Base-by-base conservation (phyloP, 2,797 vertebrate genomes). In the Eidolon dupreanum region DNA sequence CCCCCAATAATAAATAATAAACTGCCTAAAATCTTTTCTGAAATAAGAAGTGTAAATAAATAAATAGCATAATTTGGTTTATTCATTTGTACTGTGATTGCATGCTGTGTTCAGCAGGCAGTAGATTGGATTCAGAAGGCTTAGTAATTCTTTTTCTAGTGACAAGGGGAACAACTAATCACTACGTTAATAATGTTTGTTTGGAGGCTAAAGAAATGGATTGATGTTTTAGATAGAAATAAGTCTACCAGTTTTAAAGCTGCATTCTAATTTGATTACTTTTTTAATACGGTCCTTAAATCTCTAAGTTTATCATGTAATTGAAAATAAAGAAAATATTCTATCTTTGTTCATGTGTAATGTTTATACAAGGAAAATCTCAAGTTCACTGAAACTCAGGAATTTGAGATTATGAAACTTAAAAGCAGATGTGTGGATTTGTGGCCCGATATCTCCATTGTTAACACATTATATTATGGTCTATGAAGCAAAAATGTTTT, bases 331-430 rank as follows among this genome's bases (percentile, higher is more conserved):
- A 36, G 9, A 79, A 61, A 84, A 89, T 68, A 61, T 4, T 13
- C 15, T 70, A 8, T 46, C 31, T 83, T 88, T 46, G 8, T 41
- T 93, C 57, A 74, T 66, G 7, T 85, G 3, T 33, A 81, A 51
- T 86, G 31, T 51, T 74, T 68, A 89, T 41, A 46, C 10, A 38
- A 71, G 31, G 53, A 43, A 89, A 82, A 92, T 78, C 9, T 43
- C n/a, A 92, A 94, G 36, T 91, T 88, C 89, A 19, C 15, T 57
- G 84, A 83, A 63, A 43, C 31, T 75, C 20, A 57, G 68, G 17
- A 71, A 53, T 92, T 71, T 93, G 82, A 97, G 28, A 81, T 85
- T 51, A 57, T 59, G 33, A 68, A 79, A 82, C n/a, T 89, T 75
- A 57, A 77, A 78, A 51, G 38, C 20, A 94, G 55, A 85, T 65